Evolutionary conservation across 2,797 vertebrate species (phyloP), one percentile per base, ranked within the genome.

Genomic region (Glyptemys insculpta): DNA sequence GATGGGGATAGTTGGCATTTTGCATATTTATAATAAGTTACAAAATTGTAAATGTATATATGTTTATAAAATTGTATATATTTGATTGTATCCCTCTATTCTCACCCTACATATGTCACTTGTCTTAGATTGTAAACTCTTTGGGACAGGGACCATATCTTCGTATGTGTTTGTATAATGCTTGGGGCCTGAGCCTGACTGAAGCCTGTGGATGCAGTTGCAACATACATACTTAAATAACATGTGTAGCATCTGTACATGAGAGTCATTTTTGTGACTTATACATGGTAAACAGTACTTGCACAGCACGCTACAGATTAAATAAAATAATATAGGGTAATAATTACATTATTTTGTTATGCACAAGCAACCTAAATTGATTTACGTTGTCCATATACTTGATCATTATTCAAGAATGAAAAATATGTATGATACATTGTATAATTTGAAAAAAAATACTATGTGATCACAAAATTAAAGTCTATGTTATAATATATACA

Each of bases 101-200:
- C 5, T 6, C 5, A 1, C 52, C 80, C 82, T 25, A 27, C 52
- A 7, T 80, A 15, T 2, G 0, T 81, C 53, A 29, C 29, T 1
- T 59, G 0, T 44, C 34, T 85, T 84, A 54, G 6, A 47, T 65
- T 21, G 49, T 57, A 59, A 74, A 53, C 0, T 0, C 59, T 80
- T 85, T 31, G 83, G 74, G 81, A 56, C 74, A 87, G 78, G 31
- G 78, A 15, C 29, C 5, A 7, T 74, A n/a, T 76, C 44, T 47
- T 76, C 25, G 15, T 76, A 47, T 27, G 11, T 76, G 25, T 76
- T 76, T 27, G 7, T 76, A 15, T 37, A 3, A 37, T 6, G 2
- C 19, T 23, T 15, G 18, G 79, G 54, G 81, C 37, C 25, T 87
- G 27, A 49, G 1, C 47, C 49, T 25, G 19, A 21, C 85, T 86